Evolutionary conservation across 2,797 vertebrate genomes (phyloP), one percentile per base, ranked within the genome.

Genomic region (Poecilia gillii): DNA sequence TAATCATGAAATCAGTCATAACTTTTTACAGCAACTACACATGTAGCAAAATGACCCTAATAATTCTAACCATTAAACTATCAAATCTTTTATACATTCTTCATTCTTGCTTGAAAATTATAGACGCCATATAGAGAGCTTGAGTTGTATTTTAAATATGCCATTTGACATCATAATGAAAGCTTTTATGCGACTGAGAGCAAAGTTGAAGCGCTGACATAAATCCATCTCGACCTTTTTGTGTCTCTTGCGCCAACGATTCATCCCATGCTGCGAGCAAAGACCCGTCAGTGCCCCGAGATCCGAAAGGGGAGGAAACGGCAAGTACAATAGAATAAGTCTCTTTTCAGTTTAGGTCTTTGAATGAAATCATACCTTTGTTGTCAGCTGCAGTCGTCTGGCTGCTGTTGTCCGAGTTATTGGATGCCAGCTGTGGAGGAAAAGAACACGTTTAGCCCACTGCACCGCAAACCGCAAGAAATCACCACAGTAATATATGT

Each of bases 351-450:
- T 62, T 31, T 13, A n/a, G 8, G 73, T 46, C 14, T 73, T 53
- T 66, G 12, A 41, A 47, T 68, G 11, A n/a, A 16, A 53, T 43
- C 76, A 13, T 82, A 96, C 96, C 96, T 96, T 96, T 96, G 91
- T 94, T 95, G 87, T 95, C 95, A 45, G 93, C 89, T 75, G 91
- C 87, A 81, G 95, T 90, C 75, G 89, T 94, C 91, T 95, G 95
- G 92, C 94, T 93, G 94, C 93, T 95, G 92, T 95, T 94, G 59
- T 95, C 89, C 77, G 94, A 93, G 85, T 95, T 95, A 76, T 95
- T 93, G 80, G 95, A 94, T 77, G 92, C 91, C 85, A 95, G 88
- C 96, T 96, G 92, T 78, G 23, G 72, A 81, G 49, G 72, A 88
- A 53, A 88, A 82, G 6, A 49, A 72, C 18, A 88, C 41, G 77